A percentile compares a stretch with the other conserved stretches of the same genome.
Evolutionary conservation across 2,888 invertebrate species (phyloP).

Genomic region (Rhorus exstirpatorius): DNA sequence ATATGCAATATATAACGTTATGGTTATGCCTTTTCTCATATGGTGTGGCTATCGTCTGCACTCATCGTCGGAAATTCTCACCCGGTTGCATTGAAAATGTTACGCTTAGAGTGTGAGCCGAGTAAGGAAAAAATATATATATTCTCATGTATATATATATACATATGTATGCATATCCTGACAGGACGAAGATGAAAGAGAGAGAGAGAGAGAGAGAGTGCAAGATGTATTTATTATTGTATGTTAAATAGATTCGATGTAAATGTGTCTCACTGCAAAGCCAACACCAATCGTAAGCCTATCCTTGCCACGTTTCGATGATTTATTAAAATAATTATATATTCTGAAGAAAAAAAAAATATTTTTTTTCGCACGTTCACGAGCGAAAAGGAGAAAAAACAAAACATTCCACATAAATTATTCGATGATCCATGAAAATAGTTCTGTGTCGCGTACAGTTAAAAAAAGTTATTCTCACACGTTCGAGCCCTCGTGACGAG

Average conservation of each 20-base stretch:
- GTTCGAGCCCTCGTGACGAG: not conserved
- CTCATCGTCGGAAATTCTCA: constrained; percentile 72
- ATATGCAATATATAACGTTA: constrained; percentile 7
- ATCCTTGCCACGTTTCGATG: constrained; percentile 44
- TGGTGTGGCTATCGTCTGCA: constrained; percentile 56
- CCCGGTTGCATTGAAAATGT: constrained; percentile 67
- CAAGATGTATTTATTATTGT: constrained; percentile 64
- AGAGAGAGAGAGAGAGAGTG: constrained; percentile 31
- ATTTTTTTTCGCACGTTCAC: constrained; percentile 36
- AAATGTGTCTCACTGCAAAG: constrained; percentile 37
- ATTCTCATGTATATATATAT: constrained; percentile 7
- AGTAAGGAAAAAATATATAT: constrained; percentile 29
- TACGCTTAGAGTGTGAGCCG: constrained; percentile 42
- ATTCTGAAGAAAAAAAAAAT: constrained; percentile 12
- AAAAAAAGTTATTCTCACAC: constrained; percentile 44
- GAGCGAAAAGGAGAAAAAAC: constrained; percentile 4
- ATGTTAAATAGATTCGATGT: constrained; percentile 58
- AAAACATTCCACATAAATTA: constrained; percentile 1
- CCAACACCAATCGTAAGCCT: constrained; percentile 34
- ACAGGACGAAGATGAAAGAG: constrained; percentile 10
- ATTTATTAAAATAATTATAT: constrained; percentile 54
- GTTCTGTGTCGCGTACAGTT: constrained; percentile 21
- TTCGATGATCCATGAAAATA: constrained; percentile 48
- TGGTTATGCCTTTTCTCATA: constrained; percentile 29
- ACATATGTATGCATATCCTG: constrained; percentile 17